Evolutionary conservation across 1,140 invertebrate genomes (phyloP).

Genomic region (Mizuhopecten yessoensis): DNA sequence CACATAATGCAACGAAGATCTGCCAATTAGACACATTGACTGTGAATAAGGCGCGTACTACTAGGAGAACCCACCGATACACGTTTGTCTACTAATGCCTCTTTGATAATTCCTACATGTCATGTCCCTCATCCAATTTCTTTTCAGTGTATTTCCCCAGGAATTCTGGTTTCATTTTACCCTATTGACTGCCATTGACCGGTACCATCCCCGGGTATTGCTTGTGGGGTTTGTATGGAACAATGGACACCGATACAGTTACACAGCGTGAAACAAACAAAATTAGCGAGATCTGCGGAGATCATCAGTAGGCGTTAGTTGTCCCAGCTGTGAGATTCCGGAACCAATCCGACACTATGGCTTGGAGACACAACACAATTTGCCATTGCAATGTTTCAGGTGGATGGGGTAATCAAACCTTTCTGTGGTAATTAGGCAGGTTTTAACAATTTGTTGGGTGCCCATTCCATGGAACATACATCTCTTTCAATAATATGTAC

Average conservation of each 20-base stretch:
- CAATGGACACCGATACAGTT: not conserved
- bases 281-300: slow-evolving; percentile 17
- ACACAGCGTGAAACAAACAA: slow-evolving; percentile 38
- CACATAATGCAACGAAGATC: not conserved
- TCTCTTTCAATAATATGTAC: not conserved
- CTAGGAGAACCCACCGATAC: not conserved
- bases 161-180: not conserved
- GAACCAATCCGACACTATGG: not conserved
- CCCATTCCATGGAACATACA: not conserved
- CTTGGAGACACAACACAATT: slow-evolving; percentile 2
- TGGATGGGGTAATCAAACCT: slow-evolving; percentile 17
- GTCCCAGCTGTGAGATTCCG: slow-evolving; percentile 28
- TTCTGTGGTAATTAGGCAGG: slow-evolving; percentile 16
- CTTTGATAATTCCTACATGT: slow-evolving; percentile 16
- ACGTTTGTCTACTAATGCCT: not conserved
- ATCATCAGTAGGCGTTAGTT: slow-evolving; percentile 10
- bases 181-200: slow-evolving; percentile 7
- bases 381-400: slow-evolving; percentile 24
- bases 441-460: not conserved
- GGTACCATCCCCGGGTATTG: slow-evolving; percentile 2
- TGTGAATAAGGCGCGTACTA: not conserved
- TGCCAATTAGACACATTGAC: not conserved
- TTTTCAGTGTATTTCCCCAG: not conserved
- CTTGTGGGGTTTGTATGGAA: not conserved
- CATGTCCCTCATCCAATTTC: not conserved